Percentiles rank a stretch among this genome's conserved stretches.
These are phyloP conservation scores for Mormyrops boulengeri DNA, from an alignment of 2,797 vertebrate species.

Conservation along the genomic window DNA sequence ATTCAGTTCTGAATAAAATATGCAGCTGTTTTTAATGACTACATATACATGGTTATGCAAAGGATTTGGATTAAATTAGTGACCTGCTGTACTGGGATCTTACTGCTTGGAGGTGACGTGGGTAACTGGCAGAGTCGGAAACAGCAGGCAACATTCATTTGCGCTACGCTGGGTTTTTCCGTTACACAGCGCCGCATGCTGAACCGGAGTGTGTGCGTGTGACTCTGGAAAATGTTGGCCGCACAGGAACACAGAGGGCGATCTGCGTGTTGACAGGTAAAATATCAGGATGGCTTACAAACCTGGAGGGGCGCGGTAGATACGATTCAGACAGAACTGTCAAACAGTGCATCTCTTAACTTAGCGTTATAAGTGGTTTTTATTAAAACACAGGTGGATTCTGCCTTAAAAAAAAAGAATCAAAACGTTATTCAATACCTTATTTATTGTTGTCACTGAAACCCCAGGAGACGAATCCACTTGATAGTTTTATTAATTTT, in stretches of 20 bases:
- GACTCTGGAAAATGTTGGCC: not conserved
- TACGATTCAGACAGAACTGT: slow-evolving; percentile 13
- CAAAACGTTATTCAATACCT: not conserved
- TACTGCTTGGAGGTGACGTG: not conserved
- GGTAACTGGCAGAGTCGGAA: not conserved
- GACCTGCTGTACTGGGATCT: not conserved
- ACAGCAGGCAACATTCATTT: not conserved
- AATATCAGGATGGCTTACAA: not conserved
- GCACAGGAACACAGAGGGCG: not conserved
- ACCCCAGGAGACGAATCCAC: not conserved
- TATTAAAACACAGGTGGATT: not conserved
- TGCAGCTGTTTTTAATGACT: not conserved
- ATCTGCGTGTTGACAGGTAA: slow-evolving; percentile 4
- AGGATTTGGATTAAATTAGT: not conserved
- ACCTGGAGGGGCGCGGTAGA: not conserved
- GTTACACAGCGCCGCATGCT: not conserved
- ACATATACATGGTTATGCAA: not conserved
- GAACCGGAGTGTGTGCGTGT: not conserved
- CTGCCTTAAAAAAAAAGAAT: not conserved
- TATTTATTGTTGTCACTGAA: not conserved
- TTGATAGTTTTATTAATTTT: not conserved
- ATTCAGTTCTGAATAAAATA: not conserved
- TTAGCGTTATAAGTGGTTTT: not conserved
- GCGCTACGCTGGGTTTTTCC: not conserved
- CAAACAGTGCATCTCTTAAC: not conserved